Percentiles rank a stretch among this genome's conserved stretches.
phyloP scores from a whole-genome alignment of 2,113 vertebrate genomes.

The Hippocampus abdominalis region DNA sequence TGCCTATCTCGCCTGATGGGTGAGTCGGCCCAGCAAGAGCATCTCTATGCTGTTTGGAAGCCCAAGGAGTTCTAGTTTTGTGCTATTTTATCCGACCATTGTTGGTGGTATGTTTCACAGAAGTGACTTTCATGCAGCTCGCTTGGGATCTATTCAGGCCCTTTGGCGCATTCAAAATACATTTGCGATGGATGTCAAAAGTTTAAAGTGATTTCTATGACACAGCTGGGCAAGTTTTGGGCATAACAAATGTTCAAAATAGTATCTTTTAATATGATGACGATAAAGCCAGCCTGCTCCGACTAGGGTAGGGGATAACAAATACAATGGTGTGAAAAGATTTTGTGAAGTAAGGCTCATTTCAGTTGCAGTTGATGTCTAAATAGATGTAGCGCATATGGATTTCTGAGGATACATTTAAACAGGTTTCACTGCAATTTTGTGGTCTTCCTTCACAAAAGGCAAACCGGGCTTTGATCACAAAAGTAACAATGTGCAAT shows the following conservation, averaged over 20 bases:
- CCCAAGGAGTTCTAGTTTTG: no score
- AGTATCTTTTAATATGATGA: not conserved
- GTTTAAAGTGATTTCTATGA: not conserved
- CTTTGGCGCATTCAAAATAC: not conserved
- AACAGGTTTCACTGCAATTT: not conserved
- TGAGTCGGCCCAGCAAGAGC: no score
- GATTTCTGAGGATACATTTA: not conserved
- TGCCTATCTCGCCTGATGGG: no score
- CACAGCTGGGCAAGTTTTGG: not conserved
- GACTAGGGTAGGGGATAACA: no score
- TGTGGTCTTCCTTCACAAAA: not conserved
- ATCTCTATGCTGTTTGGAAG: no score
- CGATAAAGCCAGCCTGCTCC: not conserved
- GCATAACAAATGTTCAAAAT: not conserved
- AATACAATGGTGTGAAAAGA: not conserved
- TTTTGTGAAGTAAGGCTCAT: not conserved
- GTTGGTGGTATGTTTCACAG: not conserved
- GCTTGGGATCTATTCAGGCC: not conserved
- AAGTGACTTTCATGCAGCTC: not conserved
- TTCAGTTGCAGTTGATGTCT: not conserved
- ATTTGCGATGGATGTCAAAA: not conserved
- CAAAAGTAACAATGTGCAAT: not conserved
- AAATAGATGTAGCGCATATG: not conserved
- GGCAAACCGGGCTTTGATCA: slow-evolving; percentile 2
- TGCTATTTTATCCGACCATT: not conserved